A percentile compares a stretch with the other conserved stretches of the same genome.
Evolutionary conservation across 2,113 vertebrate species (phyloP).

Genomic region (Pachycephala philippinensis): DNA sequence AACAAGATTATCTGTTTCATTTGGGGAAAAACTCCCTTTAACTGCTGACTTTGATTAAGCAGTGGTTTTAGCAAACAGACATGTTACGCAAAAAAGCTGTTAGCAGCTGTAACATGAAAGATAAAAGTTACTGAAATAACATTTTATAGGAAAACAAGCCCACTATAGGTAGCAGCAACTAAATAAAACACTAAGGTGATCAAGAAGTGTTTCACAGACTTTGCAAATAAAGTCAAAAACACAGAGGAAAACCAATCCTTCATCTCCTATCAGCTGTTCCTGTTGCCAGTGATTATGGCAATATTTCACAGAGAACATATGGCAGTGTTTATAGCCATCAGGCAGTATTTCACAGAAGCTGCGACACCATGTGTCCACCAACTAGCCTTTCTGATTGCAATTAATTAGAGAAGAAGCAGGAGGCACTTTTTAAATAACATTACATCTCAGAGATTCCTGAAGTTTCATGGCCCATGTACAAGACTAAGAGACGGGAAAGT

Average conservation of each 20-base stretch:
- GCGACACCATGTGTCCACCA: constrained; percentile 74
- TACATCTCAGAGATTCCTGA: constrained; percentile 44
- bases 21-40: not conserved
- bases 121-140: not conserved
- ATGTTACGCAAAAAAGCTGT: not conserved
- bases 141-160: not conserved
- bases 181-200: constrained; percentile 1
- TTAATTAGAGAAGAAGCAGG: constrained; percentile 74
- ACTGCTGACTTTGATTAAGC: constrained; percentile 38
- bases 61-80: not conserved
- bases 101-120: not conserved
- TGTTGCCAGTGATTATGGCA: constrained; percentile 66
- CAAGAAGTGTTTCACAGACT: constrained; percentile 9
- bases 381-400: constrained; percentile 75
- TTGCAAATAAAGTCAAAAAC: constrained; percentile 18
- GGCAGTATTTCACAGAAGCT: constrained; percentile 72
- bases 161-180: not conserved
- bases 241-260: constrained; percentile 23
- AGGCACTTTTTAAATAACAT: constrained; percentile 64
- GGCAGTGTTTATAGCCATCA: constrained; percentile 75
- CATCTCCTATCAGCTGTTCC: constrained; percentile 53
- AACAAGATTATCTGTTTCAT: not conserved
- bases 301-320: constrained; percentile 74
- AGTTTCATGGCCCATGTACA: constrained; percentile 50
- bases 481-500: constrained; percentile 43